A percentile compares a stretch with the other conserved stretches of the same genome.
These are phyloP conservation scores for Acanthis flammea DNA, from an alignment of 2,797 vertebrate genomes.

Conservation along the genomic window DNA sequence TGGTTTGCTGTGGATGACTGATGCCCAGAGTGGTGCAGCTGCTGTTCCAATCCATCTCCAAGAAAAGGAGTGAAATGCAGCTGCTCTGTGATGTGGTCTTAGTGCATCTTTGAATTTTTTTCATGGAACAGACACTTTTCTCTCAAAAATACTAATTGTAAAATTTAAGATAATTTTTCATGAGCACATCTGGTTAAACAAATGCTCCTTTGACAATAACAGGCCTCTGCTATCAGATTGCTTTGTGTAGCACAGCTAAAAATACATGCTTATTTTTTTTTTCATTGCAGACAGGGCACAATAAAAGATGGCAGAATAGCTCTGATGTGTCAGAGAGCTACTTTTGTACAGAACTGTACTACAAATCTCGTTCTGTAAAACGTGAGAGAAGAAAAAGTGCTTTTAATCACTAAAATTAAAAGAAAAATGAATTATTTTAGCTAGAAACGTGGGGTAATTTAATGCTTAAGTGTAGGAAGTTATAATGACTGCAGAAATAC, in stretches of 20 bases:
- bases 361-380: not conserved
- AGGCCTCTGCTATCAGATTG: slow-evolving; percentile 3
- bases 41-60: not conserved
- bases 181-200: slow-evolving; percentile 25
- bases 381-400: not conserved
- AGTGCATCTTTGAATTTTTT: not conserved
- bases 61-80: not conserved
- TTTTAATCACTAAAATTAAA: not conserved
- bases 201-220: slow-evolving; percentile 10
- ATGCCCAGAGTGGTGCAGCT: not conserved
- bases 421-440: not conserved
- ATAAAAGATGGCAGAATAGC: slow-evolving; percentile 2
- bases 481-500: not conserved
- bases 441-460: not conserved
- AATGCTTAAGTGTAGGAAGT: not conserved
- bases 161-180: slow-evolving; percentile 19
- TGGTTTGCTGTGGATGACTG: not conserved
- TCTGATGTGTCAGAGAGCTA: not conserved
- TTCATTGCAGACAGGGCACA: not conserved
- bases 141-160: not conserved
- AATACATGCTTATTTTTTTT: not conserved
- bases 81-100: not conserved
- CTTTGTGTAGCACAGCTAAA: not conserved
- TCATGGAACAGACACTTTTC: not conserved
- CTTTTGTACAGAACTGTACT: not conserved